These are phyloP conservation scores for Rotaria macrura DNA, from an alignment of 2,888 invertebrate genomes.

Conservation along the genomic window DNA sequence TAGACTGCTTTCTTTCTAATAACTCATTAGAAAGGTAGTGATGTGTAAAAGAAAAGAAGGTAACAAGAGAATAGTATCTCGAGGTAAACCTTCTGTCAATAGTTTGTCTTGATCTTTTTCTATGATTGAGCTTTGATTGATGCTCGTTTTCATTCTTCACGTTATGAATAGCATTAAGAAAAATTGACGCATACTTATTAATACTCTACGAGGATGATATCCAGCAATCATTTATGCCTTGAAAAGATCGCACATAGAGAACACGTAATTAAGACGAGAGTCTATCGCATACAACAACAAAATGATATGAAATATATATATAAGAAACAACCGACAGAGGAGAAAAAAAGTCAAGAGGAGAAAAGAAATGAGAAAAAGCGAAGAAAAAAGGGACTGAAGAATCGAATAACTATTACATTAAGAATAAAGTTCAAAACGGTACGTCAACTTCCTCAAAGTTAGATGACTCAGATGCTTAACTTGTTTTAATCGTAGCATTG, in stretches of 20 bases:
- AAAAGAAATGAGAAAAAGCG: too few species aligned
- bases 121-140: neutral
- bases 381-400: neutral
- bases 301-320: neutral
- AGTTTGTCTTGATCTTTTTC: neutral
- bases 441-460: neutral
- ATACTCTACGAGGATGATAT: neutral
- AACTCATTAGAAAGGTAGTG: neutral
- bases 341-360: neutral
- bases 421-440: neutral
- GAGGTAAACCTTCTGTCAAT: neutral
- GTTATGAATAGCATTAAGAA: neutral
- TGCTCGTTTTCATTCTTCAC: neutral
- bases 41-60: neutral
- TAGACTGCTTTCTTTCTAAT: neutral
- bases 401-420: neutral
- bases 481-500: too few species aligned
- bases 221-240: neutral
- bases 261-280: neutral
- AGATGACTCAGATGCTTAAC: neutral
- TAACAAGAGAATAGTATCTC: neutral
- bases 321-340: neutral
- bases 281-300: neutral
- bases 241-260: neutral
- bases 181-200: neutral